Evolutionary conservation across 2,113 vertebrate genomes (phyloP).

Genomic region (Silurus meridionalis): DNA sequence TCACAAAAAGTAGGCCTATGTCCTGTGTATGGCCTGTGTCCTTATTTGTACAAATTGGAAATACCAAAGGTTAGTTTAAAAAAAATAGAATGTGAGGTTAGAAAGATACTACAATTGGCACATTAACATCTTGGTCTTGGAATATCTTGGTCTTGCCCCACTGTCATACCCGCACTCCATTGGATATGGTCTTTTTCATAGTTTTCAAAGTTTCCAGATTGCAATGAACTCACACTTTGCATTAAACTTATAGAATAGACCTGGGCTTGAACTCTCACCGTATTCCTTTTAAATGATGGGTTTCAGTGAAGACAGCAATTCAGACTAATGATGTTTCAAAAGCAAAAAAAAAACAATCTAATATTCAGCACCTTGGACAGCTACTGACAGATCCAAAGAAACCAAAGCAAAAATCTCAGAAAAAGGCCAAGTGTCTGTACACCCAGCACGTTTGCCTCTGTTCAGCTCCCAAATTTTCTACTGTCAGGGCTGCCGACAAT

Average conservation of each 20-base stretch:
- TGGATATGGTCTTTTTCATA: neutral
- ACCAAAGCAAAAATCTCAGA: conserved; percentile 38
- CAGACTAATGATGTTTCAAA: conserved; percentile 52
- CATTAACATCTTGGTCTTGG: neutral
- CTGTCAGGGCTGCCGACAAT: conserved; percentile 21
- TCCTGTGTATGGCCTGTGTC: neutral
- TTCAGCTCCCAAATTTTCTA: neutral
- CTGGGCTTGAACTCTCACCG: conserved; percentile 52
- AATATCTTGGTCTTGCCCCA: neutral
- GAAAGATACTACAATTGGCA: neutral
- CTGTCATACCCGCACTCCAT: neutral
- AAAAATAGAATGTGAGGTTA: neutral
- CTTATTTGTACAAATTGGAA: neutral
- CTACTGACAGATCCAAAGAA: conserved; percentile 36
- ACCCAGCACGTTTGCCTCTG: neutral
- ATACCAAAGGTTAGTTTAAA: neutral
- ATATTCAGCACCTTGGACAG: conserved; percentile 76
- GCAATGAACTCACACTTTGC: neutral
- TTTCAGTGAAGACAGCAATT: conserved; percentile 52
- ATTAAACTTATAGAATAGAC: conserved; percentile 18
- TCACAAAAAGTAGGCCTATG: neutral
- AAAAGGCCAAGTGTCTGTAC: neutral
- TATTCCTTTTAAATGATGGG: conserved; percentile 61
- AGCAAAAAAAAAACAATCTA: conserved; percentile 57
- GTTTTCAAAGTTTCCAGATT: no score